Conservation (phyloP, 2,888 invertebrate species). For the Cerceris ruficornis region DNA sequence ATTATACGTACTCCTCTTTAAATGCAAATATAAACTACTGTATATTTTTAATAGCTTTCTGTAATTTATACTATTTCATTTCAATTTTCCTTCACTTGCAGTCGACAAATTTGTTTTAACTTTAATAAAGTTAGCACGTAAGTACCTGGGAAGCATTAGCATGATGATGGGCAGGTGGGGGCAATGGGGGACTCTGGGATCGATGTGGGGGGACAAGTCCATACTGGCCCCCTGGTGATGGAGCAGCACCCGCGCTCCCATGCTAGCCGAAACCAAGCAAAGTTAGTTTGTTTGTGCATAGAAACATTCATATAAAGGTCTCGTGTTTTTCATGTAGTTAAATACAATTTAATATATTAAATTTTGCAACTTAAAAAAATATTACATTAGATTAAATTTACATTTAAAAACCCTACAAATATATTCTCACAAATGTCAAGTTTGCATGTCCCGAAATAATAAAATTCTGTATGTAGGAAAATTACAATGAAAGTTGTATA, state of each 20-base stretch:
- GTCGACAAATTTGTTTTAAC: background rate
- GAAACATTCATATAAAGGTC: constrained; percentile 18
- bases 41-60: no score
- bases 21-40: no score
- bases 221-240: constrained; percentile 79
- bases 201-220: constrained; percentile 80
- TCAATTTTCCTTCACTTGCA: background rate
- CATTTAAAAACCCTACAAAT: background rate
- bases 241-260: constrained; percentile 78
- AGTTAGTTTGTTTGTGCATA: constrained; percentile 69
- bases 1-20: no score
- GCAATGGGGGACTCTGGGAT: constrained; percentile 85
- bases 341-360: constrained; percentile 10
- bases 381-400: constrained; percentile 14
- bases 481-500: background rate
- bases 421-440: background rate
- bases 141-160: constrained; percentile 81
- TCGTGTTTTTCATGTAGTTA: constrained; percentile 5
- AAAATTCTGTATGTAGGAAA: background rate
- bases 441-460: background rate
- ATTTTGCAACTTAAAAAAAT: background rate
- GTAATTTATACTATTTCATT: background rate
- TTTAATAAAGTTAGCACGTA: constrained; percentile 55
- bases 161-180: constrained; percentile 93
- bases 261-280: constrained; percentile 79